phyloP scores from a whole-genome alignment of 92 coral and sea anemone genomes.

The Porites divaricata region DNA sequence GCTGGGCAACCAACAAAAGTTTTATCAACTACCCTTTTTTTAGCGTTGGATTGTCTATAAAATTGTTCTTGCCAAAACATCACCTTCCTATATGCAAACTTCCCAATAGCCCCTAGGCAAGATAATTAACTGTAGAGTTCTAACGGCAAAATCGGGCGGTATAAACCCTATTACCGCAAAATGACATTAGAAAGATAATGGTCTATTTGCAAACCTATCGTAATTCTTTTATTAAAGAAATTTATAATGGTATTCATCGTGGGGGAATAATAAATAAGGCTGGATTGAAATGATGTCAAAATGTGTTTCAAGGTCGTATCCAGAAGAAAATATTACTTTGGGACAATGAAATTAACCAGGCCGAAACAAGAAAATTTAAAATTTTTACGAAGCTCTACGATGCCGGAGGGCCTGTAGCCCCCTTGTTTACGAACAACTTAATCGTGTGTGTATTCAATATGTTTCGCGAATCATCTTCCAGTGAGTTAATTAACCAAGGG shows the following conservation, averaged over 20 bases:
- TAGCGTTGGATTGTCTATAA: neutral
- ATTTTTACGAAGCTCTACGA: no score
- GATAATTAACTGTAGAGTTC: neutral
- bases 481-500: no score
- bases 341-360: no score
- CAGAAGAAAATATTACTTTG: no score
- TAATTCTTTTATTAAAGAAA: conserved; percentile 3
- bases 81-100: neutral
- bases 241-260: conserved; percentile 1
- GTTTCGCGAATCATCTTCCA: no score
- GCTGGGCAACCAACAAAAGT: neutral
- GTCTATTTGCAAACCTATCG: conserved; percentile 27
- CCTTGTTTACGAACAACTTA: no score
- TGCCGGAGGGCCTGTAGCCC: no score
- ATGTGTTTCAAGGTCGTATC: neutral
- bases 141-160: conserved; percentile 23
- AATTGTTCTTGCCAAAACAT: conserved; percentile 7
- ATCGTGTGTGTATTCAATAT: no score
- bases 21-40: neutral
- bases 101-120: neutral
- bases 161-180: conserved; percentile 16
- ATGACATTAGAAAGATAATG: neutral
- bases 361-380: no score
- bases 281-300: neutral
- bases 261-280: no score